Evolutionary conservation across 1,140 invertebrate genomes (phyloP).

Genomic region (Zaprionus davidi): DNA sequence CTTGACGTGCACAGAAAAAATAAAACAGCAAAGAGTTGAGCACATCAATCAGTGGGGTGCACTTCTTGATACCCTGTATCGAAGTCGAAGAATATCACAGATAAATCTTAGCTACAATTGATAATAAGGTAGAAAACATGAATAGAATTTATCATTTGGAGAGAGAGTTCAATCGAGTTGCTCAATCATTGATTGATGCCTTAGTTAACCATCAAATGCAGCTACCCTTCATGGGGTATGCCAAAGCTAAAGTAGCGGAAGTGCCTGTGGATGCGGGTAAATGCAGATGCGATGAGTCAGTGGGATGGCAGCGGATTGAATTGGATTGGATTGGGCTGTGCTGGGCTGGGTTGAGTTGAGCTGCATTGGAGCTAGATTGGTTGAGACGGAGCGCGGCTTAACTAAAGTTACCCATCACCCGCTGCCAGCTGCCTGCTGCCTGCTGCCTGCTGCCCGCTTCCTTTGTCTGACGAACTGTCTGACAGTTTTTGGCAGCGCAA

Average conservation of each 20-base stretch:
- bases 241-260: neutral
- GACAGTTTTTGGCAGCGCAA: conserved; percentile 26
- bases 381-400: neutral
- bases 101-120: neutral
- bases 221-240: neutral
- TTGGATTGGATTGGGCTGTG: conserved; percentile 1
- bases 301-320: neutral
- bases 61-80: conserved; percentile 5
- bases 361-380: neutral
- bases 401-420: neutral
- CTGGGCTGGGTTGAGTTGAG: neutral
- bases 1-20: conserved; percentile 24
- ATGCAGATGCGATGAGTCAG: conserved; percentile 5
- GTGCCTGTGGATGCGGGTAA: conserved; percentile 5
- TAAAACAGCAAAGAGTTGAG: neutral
- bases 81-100: neutral
- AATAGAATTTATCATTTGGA: neutral
- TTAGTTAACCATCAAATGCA: neutral
- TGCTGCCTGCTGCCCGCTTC: neutral
- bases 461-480: conserved; percentile 37
- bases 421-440: too few species aligned
- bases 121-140: neutral
- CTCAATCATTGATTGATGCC: neutral
- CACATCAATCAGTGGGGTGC: neutral
- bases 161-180: neutral